These are phyloP conservation scores for Eubasilissa regina DNA, from an alignment of 1,140 invertebrate species.

Conservation along the genomic window DNA sequence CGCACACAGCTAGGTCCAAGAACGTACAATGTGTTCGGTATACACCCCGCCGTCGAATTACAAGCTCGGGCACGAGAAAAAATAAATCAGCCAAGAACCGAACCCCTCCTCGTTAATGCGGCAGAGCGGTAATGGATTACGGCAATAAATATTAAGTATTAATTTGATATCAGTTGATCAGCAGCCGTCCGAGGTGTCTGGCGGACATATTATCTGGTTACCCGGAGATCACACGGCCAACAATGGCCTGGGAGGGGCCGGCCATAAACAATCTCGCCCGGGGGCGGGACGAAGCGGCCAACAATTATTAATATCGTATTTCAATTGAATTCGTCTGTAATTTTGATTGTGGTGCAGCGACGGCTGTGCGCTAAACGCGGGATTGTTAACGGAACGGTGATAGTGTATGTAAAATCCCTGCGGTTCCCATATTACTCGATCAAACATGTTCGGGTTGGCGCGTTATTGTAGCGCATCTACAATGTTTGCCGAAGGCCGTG, in stretches of 20 bases:
- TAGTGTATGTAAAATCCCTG: no score
- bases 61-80: constrained; percentile 6
- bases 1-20: no score
- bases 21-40: no score
- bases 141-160: constrained; percentile 44
- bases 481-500: no score
- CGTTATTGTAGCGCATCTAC: no score
- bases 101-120: constrained; percentile 39
- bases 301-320: constrained; percentile 35
- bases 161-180: constrained; percentile 42
- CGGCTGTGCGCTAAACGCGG: neutral
- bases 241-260: constrained; percentile 16
- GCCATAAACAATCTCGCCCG: neutral
- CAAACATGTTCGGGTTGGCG: no score
- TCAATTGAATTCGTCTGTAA: constrained; percentile 43
- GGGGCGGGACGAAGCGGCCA: neutral
- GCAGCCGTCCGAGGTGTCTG: constrained; percentile 38
- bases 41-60: neutral
- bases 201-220: constrained; percentile 22
- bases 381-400: neutral
- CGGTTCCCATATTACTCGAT: no score
- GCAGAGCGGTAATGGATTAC: constrained; percentile 44
- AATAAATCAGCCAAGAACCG: constrained; percentile 26
- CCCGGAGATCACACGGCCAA: constrained; percentile 18
- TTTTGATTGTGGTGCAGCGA: neutral